Conservation (phyloP, 2,888 invertebrate species). For the Aradus depressus region DNA sequence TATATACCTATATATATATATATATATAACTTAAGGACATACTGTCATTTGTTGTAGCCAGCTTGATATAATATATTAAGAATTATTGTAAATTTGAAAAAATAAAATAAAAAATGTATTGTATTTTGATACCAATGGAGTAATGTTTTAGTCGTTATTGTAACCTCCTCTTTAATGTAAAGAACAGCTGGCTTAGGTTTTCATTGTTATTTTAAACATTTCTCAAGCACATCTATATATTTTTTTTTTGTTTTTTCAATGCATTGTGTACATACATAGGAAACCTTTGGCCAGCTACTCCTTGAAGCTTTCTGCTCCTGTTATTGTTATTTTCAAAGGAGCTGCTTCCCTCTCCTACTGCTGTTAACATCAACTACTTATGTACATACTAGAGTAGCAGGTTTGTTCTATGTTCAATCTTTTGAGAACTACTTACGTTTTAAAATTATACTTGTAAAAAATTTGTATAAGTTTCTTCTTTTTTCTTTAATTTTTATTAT, state of each 20-base stretch:
- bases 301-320: too few relatives aligned
- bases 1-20: slow-evolving; percentile 8
- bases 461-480: too few relatives aligned
- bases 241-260: background rate
- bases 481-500: too few relatives aligned
- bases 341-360: slow-evolving; percentile 22
- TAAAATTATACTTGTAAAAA: too few relatives aligned
- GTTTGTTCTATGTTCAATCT: slow-evolving; percentile 17
- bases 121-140: slow-evolving; percentile 28
- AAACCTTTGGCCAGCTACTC: slow-evolving; percentile 24
- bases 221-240: background rate
- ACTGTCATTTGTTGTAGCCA: slow-evolving; percentile 25
- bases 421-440: slow-evolving; percentile 23
- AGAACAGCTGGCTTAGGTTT: slow-evolving; percentile 24
- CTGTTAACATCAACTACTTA: slow-evolving; percentile 18
- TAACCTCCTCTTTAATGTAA: slow-evolving; percentile 4
- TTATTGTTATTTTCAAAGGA: slow-evolving; percentile 5
- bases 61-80: too few relatives aligned
- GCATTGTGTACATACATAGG: background rate
- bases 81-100: slow-evolving; percentile 1
- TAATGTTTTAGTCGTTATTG: slow-evolving; percentile 16
- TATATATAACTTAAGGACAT: slow-evolving; percentile 18
- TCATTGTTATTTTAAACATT: background rate
- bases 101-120: slow-evolving; percentile 21
- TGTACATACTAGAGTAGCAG: slow-evolving; percentile 22